Evolutionary conservation across 2,113 vertebrate genomes (phyloP), one percentile per base, ranked within the genome.

Genomic region (Microcebus lehilahytsara): DNA sequence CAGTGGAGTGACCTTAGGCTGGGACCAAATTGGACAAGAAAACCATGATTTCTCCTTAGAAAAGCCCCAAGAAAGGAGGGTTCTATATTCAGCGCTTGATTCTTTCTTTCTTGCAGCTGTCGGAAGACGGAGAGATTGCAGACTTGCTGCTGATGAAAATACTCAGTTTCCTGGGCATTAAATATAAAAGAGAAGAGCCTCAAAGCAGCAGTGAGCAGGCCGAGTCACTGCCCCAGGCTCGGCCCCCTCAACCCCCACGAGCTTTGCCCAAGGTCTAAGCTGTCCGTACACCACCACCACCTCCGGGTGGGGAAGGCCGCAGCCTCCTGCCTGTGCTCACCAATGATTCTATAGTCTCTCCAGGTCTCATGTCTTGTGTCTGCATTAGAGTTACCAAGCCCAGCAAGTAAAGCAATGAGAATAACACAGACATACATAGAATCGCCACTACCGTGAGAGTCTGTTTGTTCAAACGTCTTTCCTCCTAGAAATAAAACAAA

Each of bases 41-140:
- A 56, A 67, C 12, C 67, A 53, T 20, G 17, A 34, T 60, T 78
- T 89, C 23, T 27, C 69, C 69, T 87, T 30, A 83, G 64, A 78
- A 96, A 81, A 75, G 30, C 23, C 64, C 56, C 64, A 60, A 74
- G 4, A 53, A 34, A 85, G 10, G 12, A 60, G 25, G 27, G 37
- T 32, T 92, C 56, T 78, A 49, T 22, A 9, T 32, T 34, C 0
- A 1, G 69, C 14, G 1, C 7, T 25, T 77, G 74, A 13, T 85
- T 66, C n/a, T 95, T 92, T 95, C 34, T 96, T 49, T 62, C 64
- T 92, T 91, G 46, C 89, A 99, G 99, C 98, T 99, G n/a, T 99
- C 99, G 0, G 99, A 99, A 93, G 99, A 99, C 72, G 99, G 99
- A 53, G 99, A 99, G 98, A 99, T 99, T n/a, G 99, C 99, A 1